Percentiles rank a stretch among this genome's conserved stretches.
Evolutionary conservation across 2,888 invertebrate species (phyloP).

Genomic region (Chesias legatella): DNA sequence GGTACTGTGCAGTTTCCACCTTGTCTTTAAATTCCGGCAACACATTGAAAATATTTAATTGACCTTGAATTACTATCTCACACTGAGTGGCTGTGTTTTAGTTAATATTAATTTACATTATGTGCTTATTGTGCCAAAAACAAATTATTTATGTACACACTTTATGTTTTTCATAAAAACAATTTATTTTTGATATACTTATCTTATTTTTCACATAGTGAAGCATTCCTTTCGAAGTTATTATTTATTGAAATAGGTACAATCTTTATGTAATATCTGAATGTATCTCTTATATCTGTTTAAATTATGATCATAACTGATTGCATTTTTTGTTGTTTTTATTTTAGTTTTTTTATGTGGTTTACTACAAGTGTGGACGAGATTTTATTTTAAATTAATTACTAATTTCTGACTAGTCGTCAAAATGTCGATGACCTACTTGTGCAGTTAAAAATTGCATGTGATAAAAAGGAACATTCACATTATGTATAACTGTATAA

Average conservation of each 20-base stretch:
- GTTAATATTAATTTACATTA: constrained; percentile 12
- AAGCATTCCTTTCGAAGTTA: constrained; percentile 26
- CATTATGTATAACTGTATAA: constrained; percentile 7
- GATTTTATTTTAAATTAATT: neutral
- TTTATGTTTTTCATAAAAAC: constrained; percentile 9
- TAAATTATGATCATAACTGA: constrained; percentile 4
- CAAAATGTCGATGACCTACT: constrained; percentile 4
- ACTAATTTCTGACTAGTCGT: constrained; percentile 10
- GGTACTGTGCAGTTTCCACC: too few species aligned
- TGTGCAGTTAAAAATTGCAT: constrained; percentile 5
- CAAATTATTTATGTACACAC: constrained; percentile 6
- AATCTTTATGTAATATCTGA: too few species aligned
- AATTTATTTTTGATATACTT: constrained; percentile 16
- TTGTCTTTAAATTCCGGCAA: too few species aligned
- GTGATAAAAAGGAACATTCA: constrained; percentile 21
- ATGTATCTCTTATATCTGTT: too few species aligned
- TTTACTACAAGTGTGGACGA: too few species aligned
- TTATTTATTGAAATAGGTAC: constrained; percentile 9
- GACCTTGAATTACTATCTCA: constrained; percentile 4
- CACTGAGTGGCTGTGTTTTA: constrained; percentile 31
- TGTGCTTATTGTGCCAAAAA: constrained; percentile 33
- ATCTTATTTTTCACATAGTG: constrained; percentile 13
- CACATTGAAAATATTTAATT: constrained; percentile 2
- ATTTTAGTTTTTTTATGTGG: too few species aligned
- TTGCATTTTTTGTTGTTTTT: too few species aligned